Base-by-base conservation (phyloP, 2,797 vertebrate species). In the Acropternis orthonyx region DNA sequence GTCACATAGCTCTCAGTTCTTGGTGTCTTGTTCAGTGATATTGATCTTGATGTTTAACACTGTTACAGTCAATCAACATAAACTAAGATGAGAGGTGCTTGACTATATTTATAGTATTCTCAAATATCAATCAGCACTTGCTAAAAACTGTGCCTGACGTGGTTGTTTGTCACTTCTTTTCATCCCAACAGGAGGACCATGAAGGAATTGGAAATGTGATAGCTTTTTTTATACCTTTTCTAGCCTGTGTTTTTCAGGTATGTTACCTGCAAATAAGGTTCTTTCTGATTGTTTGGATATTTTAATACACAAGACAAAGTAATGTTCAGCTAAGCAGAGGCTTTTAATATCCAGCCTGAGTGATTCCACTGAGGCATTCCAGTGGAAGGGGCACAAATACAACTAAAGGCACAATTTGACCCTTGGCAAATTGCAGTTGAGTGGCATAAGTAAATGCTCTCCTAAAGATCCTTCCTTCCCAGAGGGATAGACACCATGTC, bases 191-290 rank as follows among this genome's bases (percentile, higher is more conserved):
- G 99, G 99, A 99, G 59, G 99, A 99, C 95, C 98, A 97, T 21
- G 98, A 99, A 87, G 98, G 98, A 76, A 88, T 99, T 75, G 98
- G 98, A 96, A 99, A 98, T 34, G 98, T 99, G 18, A 93, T 98
- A 81, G 98, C 99, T 34, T 99, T 99, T 98, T 96, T 99, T 3
- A 91, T 99, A 79, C 99, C 99, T 46, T 99, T 99, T 88, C 66
- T 98, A 89, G 98, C 98, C 97, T 99, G 98, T 96, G 96, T 98
- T 83, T 98, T 97, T 82, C 99, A 99, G 99, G 99, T 99, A 98
- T 55, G 97, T 93, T 67, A 87, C 46, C 7, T 46, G 49, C n/a
- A 44, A 80, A 15, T 54, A 77, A 71, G 48, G 58, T 20, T 5
- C n/a, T 82, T 77, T 72, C 36, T 71, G 22, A 30, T 87, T 55